Evolutionary conservation across 2,888 invertebrate species (phyloP), one percentile per base, ranked within the genome.

Genomic region (Hypena proboscidalis): DNA sequence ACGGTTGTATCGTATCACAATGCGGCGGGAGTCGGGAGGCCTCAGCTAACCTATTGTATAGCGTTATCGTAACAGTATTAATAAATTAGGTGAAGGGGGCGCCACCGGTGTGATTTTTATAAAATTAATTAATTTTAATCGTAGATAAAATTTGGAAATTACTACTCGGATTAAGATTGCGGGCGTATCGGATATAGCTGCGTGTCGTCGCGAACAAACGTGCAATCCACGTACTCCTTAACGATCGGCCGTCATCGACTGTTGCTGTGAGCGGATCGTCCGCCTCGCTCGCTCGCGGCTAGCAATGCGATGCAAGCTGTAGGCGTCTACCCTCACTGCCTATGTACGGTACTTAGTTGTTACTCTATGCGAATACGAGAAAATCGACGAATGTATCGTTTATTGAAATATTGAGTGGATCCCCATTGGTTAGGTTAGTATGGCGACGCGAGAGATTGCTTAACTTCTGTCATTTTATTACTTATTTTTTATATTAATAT

Each of bases 1-100:
- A 59, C 70, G 77, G 70, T 77, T 73, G 75, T 77, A 68, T 54
- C 51, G 36, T 54, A 79, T 78, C 74, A 77, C 76, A 78, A 77
- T 63, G 21, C 26, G 25, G 39, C 21, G 32, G 35, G 9, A 27
- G 37, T n/a, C 14, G 11, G 10, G 19, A 36, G 26, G 35, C 32
- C 23, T 31, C 40, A 26, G 42, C 40, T 33, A 25, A 23, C 17
- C 21, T 72, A 64, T 59, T 61, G 43, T 64, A 61, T 57, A 64
- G 26, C 26, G 48, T 59, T 62, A 54, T 49, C 41, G 69, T 74
- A 74, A 79, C 83, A 83, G 83, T 83, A 83, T 83, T 83, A 83
- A 72, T 78, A 75, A 71, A 67, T 69, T 74, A 74, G 74, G 69
- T 55, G 60, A 17, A 60, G 53, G 61, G 58, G 67, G 67, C 72